Percentiles rank a stretch among this genome's conserved stretches.
Evolutionary conservation across 1,140 invertebrate species (phyloP).

Genomic region (Pinna nobilis): DNA sequence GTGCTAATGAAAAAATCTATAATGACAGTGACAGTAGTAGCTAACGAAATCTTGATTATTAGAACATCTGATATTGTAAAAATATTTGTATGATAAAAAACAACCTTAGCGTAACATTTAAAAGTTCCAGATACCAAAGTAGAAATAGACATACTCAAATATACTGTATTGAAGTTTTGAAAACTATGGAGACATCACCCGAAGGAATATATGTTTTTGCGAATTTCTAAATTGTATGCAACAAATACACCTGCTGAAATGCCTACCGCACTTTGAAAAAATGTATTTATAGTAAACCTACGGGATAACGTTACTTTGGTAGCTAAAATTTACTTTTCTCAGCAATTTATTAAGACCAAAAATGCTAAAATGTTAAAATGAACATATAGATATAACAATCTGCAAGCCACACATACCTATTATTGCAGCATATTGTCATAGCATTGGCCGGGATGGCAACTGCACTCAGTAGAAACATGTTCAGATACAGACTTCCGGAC

Average conservation of each 20-base stretch:
- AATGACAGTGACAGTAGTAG: neutral
- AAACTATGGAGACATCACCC: too few species aligned
- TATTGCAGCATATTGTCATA: neutral
- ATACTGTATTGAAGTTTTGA: too few species aligned
- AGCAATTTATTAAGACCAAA: neutral
- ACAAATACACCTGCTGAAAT: too few species aligned
- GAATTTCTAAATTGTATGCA: too few species aligned
- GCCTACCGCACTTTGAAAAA: too few species aligned
- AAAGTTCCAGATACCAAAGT: neutral
- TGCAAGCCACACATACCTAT: neutral
- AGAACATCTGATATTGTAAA: neutral
- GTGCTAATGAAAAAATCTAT: neutral
- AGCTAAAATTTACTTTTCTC: neutral
- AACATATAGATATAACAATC: neutral
- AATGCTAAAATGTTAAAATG: neutral
- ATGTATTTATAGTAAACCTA: too few species aligned
- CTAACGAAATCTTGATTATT: neutral
- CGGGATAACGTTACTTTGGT: neutral
- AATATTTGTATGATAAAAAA: neutral
- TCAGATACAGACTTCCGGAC: conserved; percentile 60
- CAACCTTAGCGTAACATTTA: neutral
- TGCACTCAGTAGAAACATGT: conserved; percentile 58
- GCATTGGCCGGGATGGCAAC: conserved; percentile 46
- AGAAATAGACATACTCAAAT: neutral
- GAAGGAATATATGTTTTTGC: too few species aligned